Percentiles rank a stretch among this genome's conserved stretches.
phyloP scores from a whole-genome alignment of 1,140 invertebrate species.

The Pararge aegeria region DNA sequence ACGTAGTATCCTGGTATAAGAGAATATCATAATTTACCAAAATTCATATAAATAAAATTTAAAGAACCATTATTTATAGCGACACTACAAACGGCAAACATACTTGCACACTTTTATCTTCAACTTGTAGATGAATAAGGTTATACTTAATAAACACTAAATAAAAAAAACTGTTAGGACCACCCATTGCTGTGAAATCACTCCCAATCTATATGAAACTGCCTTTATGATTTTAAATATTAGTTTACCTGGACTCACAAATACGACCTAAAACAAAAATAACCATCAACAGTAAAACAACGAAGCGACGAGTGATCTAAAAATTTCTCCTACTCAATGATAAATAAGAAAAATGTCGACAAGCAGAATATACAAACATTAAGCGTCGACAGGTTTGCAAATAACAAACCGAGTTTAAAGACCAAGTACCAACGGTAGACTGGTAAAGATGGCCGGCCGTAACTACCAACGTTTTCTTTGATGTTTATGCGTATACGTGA shows the following conservation, averaged over 20 bases:
- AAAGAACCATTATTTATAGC: background rate
- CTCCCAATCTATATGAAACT: no score
- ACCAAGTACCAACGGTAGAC: conserved; percentile 32
- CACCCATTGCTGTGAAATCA: no score
- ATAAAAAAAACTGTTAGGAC: no score
- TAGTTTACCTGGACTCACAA: background rate
- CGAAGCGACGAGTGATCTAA: background rate
- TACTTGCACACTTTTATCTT: no score
- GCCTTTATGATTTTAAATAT: no score
- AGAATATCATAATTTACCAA: background rate
- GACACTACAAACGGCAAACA: no score
- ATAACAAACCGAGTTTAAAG: conserved; percentile 34
- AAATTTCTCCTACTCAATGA: background rate
- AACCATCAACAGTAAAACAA: conserved; percentile 7
- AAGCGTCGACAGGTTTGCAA: conserved; percentile 22
- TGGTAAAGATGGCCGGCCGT: conserved; percentile 39
- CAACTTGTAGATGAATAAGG: no score
- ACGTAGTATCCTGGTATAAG: background rate
- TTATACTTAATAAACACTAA: no score
- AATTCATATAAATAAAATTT: background rate
- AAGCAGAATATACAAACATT: conserved; percentile 12
- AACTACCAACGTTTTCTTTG: conserved; percentile 43
- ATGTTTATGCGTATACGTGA: conserved; percentile 52
- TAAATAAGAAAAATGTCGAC: conserved; percentile 8
- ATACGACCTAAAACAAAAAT: background rate